Conservation (phyloP, 1,140 invertebrate genomes). For the Drosophila arizonae region DNA sequence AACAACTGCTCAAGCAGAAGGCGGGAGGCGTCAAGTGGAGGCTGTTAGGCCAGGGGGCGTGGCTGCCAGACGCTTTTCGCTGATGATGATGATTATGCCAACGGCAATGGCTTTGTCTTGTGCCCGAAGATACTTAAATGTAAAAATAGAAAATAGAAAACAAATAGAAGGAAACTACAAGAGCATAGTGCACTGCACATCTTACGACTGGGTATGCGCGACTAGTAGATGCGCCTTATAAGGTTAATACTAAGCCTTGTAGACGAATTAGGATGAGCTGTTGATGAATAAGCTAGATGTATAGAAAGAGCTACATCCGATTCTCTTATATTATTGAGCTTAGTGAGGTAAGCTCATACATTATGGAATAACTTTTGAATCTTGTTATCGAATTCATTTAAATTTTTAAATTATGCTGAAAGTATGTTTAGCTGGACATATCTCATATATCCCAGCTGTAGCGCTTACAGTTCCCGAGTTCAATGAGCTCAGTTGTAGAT, state of each 20-base stretch:
- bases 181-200: not conserved
- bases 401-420: not conserved
- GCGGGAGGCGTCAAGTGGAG: not conserved
- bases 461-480: not conserved
- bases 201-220: not conserved
- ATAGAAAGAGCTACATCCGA: too few relatives aligned
- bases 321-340: not conserved
- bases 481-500: not conserved
- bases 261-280: too few relatives aligned
- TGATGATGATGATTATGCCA: conserved; percentile 17
- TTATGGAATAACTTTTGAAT: not conserved
- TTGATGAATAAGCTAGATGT: too few relatives aligned
- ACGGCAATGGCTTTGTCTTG: conserved; percentile 43
- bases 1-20: conserved; percentile 5
- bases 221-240: conserved; percentile 6
- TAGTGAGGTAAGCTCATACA: not conserved
- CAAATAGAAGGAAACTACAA: conserved; percentile 20
- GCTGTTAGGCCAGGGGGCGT: not conserved
- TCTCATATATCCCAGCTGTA: not conserved
- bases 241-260: too few relatives aligned
- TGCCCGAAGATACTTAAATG: conserved; percentile 1
- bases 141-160: conserved; percentile 11
- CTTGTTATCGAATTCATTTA: not conserved
- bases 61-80: conserved; percentile 5
- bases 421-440: not conserved